A percentile compares a stretch with the other conserved stretches of the same genome.
These are phyloP conservation scores for Galagoides demidoff DNA, from an alignment of 2,797 vertebrate species.

Conservation along the genomic window DNA sequence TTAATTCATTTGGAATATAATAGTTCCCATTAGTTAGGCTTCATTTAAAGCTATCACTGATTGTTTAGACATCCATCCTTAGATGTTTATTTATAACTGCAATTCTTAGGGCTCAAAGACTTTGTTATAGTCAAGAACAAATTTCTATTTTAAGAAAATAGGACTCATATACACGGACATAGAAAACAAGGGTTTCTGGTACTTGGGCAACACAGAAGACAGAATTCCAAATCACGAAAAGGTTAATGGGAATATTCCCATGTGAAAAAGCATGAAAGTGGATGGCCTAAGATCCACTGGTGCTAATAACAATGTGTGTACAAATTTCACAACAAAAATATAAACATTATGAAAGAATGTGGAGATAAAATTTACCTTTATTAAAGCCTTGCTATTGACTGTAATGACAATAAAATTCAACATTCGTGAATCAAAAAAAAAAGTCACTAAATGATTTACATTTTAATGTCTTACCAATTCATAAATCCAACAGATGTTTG, in stretches of 20 bases:
- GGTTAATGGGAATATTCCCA: neutral
- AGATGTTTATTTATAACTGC: conserved; percentile 53
- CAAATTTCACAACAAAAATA: conserved; percentile 44
- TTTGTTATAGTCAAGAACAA: conserved; percentile 43
- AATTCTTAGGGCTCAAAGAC: conserved; percentile 10
- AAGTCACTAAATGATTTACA: conserved; percentile 26
- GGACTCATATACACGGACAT: neutral
- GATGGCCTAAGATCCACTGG: neutral
- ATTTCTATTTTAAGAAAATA: conserved; percentile 46
- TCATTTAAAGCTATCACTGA: conserved; percentile 63
- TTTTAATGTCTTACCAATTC: neutral
- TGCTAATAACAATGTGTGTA: conserved; percentile 2
- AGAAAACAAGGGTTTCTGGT: neutral
- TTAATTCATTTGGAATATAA: conserved; percentile 76
- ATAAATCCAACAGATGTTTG: neutral
- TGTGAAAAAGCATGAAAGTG: neutral
- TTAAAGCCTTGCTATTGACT: neutral
- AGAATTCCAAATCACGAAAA: conserved; percentile 32
- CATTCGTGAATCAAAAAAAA: neutral
- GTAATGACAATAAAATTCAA: neutral
- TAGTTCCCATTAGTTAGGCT: conserved; percentile 70
- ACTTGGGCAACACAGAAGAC: neutral
- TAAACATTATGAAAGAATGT: neutral
- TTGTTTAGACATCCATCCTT: conserved; percentile 62
- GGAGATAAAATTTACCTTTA: conserved; percentile 3